These are phyloP conservation scores for Bibio marci DNA, from an alignment of 2,888 invertebrate species.

Conservation along the genomic window DNA sequence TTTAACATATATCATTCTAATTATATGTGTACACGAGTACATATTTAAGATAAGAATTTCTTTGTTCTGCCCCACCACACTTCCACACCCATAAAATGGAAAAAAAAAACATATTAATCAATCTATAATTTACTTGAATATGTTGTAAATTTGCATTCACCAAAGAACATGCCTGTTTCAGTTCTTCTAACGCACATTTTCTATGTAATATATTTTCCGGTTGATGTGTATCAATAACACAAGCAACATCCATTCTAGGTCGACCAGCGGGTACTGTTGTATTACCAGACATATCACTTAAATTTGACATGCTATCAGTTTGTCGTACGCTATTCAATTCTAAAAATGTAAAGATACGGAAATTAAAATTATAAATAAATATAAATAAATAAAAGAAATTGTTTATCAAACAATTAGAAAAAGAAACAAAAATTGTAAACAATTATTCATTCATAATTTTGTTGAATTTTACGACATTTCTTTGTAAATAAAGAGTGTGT, in stretches of 20 bases:
- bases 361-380: no score
- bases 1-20: no score
- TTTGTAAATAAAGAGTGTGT: no score
- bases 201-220: conserved; percentile 55
- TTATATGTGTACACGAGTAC: no score
- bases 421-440: no score
- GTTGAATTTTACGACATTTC: no score
- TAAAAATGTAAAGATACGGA: no score
- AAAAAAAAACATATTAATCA: no score
- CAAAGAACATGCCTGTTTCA: conserved; percentile 58
- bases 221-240: conserved; percentile 63
- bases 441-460: no score
- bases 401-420: not conserved
- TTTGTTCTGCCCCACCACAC: no score
- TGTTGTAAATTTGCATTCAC: conserved; percentile 69
- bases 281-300: conserved; percentile 39
- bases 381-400: not conserved
- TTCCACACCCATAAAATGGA: no score
- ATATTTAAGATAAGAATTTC: no score
- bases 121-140: conserved; percentile 51
- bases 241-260: conserved; percentile 74
- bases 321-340: conserved; percentile 5
- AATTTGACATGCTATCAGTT: conserved; percentile 30
- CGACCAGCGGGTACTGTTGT: conserved; percentile 31
- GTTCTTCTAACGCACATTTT: conserved; percentile 68